Conservation (phyloP, 37 sponge, comb jelly and placozoan species). For the Hexactinellida sp. region DNA sequence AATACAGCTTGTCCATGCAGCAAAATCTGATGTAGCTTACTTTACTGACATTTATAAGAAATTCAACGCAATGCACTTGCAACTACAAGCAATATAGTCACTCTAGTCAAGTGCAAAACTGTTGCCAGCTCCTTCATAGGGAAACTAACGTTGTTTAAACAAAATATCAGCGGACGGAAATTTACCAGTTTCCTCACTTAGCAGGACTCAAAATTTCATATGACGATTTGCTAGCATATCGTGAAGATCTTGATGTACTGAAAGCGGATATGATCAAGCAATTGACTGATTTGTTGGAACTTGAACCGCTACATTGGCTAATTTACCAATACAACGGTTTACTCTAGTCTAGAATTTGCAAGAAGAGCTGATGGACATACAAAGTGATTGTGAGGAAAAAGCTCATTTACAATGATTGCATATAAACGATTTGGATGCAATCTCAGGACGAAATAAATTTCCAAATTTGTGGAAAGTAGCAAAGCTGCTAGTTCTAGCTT, state of each 20-base stretch:
- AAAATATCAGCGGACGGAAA: neutral
- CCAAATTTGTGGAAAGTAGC: slow-evolving; percentile 15
- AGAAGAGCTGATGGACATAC: slow-evolving; percentile 13
- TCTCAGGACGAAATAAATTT: slow-evolving; percentile 11
- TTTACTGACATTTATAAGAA: slow-evolving; percentile 1
- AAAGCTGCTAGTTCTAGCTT: slow-evolving; percentile 8
- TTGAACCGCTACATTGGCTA: slow-evolving; percentile 3
- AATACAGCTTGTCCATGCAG: slow-evolving; percentile 1
- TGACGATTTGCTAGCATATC: slow-evolving; percentile 12
- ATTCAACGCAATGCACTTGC: slow-evolving; percentile 1
- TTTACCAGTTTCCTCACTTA: slow-evolving; percentile 16
- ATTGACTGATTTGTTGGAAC: slow-evolving; percentile 7
- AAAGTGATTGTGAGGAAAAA: slow-evolving; percentile 17
- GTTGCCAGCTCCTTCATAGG: slow-evolving; percentile 14
- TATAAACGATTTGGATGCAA: slow-evolving; percentile 6
- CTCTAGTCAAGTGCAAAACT: slow-evolving; percentile 17
- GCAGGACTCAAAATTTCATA: slow-evolving; percentile 6
- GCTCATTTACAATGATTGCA: slow-evolving; percentile 3
- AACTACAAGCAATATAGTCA: slow-evolving; percentile 14
- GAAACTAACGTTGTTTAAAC: slow-evolving; percentile 14
- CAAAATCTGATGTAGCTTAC: slow-evolving; percentile 13
- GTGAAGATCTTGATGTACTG: slow-evolving; percentile 12
- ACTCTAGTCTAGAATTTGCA: slow-evolving; percentile 18
- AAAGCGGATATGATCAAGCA: slow-evolving; percentile 16
- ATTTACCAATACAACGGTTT: neutral